Evolutionary conservation across 2,113 vertebrate species (phyloP), one percentile per base, ranked within the genome.

Genomic region (Elachura formosa): DNA sequence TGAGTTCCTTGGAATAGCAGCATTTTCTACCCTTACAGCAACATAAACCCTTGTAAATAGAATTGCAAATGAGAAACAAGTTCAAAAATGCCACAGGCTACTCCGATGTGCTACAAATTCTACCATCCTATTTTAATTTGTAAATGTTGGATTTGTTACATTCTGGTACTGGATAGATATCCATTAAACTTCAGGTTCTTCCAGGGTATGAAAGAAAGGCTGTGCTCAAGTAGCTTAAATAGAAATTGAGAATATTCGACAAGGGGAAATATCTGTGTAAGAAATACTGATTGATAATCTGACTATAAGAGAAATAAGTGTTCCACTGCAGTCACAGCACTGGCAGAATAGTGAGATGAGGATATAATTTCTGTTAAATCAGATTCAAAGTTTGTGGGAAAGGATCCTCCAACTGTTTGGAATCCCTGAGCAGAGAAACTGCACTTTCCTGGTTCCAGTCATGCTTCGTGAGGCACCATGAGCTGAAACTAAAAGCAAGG

Each of bases 11-110:
- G 28, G 63, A 89, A 72, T 1, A 69, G 15, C 45, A 79, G 40
- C 15, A 25, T 90, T 90, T 89, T 72, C 38, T 45, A 64, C 18
- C 49, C 49, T 93, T 79, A 56, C 36, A 92, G 87, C 66, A 72
- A 56, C 45, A 76, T 1, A 90, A 93, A 64, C 31, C 36, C 38
- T n/a, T 87, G 43, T 56, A 89, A 92, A 92, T 55, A 49, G 15
- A 91, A 91, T 84, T 85, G 51, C 51, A 94, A 87, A 89, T 67
- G 40, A 96, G 77, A 89, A 91, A 83, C 71, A 71, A 89, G 40
- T n/a, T 73, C 33, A 66, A 54, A 81, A 87, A 66, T 58, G 58
- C 67, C 74, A 91, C 25, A 24, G 84, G 56, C 81, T 92, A 75
- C 76, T 41, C 73, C 74, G 58, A 83, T 49, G 83, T 3, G 12